A percentile compares a stretch with the other conserved stretches of the same genome.
These are phyloP conservation scores for Pseudorectes ferrugineus DNA, from an alignment of 2,113 vertebrate species.

Conservation along the genomic window DNA sequence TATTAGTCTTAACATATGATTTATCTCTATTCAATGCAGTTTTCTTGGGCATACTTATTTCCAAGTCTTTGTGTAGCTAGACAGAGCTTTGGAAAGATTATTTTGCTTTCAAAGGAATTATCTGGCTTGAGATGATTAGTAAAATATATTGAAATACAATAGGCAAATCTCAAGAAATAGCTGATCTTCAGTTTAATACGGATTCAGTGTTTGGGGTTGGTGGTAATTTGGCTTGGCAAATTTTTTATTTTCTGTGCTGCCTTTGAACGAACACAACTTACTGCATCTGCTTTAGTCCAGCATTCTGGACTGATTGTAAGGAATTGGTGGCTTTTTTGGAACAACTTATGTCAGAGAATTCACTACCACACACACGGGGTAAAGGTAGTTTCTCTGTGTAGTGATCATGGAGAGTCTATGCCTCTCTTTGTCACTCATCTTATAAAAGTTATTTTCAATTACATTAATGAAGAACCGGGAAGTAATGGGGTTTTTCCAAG, in stretches of 20 bases:
- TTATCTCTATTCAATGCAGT: neutral
- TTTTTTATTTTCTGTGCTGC: neutral
- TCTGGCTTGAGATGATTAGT: neutral
- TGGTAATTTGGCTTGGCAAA: neutral
- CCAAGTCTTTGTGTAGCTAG: neutral
- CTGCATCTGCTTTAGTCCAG: neutral
- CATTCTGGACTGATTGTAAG: neutral
- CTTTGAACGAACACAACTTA: neutral
- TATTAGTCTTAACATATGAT: neutral
- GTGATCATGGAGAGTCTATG: neutral
- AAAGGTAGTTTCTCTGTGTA: neutral
- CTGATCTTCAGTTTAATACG: neutral
- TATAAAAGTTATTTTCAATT: neutral
- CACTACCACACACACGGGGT: neutral
- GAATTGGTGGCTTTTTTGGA: neutral
- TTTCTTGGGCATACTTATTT: neutral
- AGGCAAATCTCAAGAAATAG: neutral
- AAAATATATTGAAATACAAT: neutral
- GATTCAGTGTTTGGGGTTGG: neutral
- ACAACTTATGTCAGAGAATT: neutral
- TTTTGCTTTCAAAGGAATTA: neutral
- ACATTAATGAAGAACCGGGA: neutral
- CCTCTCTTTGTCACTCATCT: neutral
- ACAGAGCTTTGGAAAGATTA: neutral
- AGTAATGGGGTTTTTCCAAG: neutral